Conservation (phyloP, 2,113 vertebrate genomes). For the Motacilla tschutschensis region DNA sequence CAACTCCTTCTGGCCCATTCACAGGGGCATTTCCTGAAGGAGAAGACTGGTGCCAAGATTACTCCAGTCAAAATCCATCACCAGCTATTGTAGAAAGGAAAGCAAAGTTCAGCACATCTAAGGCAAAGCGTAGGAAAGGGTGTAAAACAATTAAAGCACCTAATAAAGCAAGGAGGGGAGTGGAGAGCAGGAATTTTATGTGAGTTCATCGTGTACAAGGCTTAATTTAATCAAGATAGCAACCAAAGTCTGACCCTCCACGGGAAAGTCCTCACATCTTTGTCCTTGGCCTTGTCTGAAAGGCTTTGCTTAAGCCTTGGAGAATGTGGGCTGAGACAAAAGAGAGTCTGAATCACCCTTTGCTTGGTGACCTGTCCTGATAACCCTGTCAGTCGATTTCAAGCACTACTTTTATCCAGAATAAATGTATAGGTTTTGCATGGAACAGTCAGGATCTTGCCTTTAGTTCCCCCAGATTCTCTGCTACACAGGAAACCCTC, state of each 20-base stretch:
- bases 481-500: neutral
- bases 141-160: neutral
- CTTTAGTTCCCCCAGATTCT: neutral
- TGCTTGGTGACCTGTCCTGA: neutral
- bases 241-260: neutral
- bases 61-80: neutral
- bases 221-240: neutral
- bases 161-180: neutral
- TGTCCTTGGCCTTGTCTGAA: neutral
- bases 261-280: neutral
- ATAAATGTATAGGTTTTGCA: neutral
- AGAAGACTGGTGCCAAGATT: neutral
- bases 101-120: neutral
- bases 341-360: neutral
- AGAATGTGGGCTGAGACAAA: neutral
- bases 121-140: neutral
- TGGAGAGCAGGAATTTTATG: neutral
- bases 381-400: neutral
- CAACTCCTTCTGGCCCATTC: neutral
- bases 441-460: neutral
- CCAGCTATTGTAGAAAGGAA: neutral
- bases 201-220: neutral
- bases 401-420: neutral
- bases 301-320: neutral
- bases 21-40: neutral